Evolutionary conservation across 2,888 invertebrate genomes (phyloP), one percentile per base, ranked within the genome.

Genomic region (Leptopilina syphax): DNA sequence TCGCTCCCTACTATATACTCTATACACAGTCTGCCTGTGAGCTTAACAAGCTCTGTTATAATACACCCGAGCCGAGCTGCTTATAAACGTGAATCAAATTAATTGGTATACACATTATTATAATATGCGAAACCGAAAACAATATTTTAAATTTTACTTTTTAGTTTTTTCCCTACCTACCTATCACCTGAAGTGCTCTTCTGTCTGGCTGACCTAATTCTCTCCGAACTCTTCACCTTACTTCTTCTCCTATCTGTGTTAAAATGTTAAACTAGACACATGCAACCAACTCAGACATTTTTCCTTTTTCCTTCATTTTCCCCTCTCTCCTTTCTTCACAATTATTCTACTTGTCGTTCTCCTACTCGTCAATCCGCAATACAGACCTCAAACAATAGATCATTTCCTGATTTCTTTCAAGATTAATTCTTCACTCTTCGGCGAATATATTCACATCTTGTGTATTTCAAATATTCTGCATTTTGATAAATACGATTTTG

Each of bases 161-260:
- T 63, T 24, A 24, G 1, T 24, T 63, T 8, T 24, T 24, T 18
- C 24, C 9, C 1, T 12, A 10, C 12, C 9, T 50, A 50, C 10
- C 83, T 85, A 44, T 87, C 88, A 90, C 89, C 88, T 90, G 86
- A 86, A 90, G 90, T 85, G 85, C 87, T 81, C 89, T 90, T 85
- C 84, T 89, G 88, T 84, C 87, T 83, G 86, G 85, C 88, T 89
- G 90, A 90, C 90, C 90, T 89, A 90, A 90, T 89, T 90, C 89
- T 84, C 85, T 81, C 77, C 76, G 70, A 70, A 70, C 54, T 50
- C 50, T 79, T 78, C 79, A 79, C 77, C 73, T 34, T 77, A 66
- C 73, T 78, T 77, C 65, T 78, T 70, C 44, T 41, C 67, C 70
- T 77, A 78, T 80, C 79, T 68, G 73, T 70, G 70, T 77, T 77